Conservation (phyloP, 2,113 vertebrate species). For the Daphoenositta chrysoptera region DNA sequence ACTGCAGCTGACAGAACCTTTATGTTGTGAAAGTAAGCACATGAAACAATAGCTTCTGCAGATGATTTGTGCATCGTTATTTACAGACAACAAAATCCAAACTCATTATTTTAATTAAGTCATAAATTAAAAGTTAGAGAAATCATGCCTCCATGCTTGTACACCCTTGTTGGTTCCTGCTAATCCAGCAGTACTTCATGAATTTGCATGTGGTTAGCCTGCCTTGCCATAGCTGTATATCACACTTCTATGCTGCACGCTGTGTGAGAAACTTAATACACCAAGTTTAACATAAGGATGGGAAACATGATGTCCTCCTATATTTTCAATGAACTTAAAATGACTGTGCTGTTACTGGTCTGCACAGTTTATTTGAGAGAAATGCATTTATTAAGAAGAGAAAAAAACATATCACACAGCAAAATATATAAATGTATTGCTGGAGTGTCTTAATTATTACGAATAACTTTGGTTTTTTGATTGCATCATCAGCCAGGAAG, state of each 20-base stretch:
- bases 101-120: conserved; percentile 64
- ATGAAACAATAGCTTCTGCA: conserved; percentile 21
- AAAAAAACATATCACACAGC: neutral
- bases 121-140: conserved; percentile 49
- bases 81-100: conserved; percentile 42
- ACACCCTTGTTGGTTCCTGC: conserved; percentile 36
- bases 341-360: conserved; percentile 26
- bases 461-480: conserved; percentile 32
- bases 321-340: conserved; percentile 68
- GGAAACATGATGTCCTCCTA: conserved; percentile 50
- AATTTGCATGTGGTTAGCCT: conserved; percentile 61
- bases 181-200: conserved; percentile 68
- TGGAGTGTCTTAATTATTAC: conserved; percentile 30
- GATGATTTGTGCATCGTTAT: conserved; percentile 11
- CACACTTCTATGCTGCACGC: conserved; percentile 56
- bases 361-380: conserved; percentile 9
- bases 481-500: neutral
- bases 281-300: conserved; percentile 67
- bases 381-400: conserved; percentile 3
- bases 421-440: conserved; percentile 14
- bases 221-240: conserved; percentile 55
- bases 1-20: neutral
- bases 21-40: neutral
- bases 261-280: conserved; percentile 63
- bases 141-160: conserved; percentile 25